phyloP scores from a whole-genome alignment of 2,888 invertebrate genomes.

The Drosophila paucipuncta region DNA sequence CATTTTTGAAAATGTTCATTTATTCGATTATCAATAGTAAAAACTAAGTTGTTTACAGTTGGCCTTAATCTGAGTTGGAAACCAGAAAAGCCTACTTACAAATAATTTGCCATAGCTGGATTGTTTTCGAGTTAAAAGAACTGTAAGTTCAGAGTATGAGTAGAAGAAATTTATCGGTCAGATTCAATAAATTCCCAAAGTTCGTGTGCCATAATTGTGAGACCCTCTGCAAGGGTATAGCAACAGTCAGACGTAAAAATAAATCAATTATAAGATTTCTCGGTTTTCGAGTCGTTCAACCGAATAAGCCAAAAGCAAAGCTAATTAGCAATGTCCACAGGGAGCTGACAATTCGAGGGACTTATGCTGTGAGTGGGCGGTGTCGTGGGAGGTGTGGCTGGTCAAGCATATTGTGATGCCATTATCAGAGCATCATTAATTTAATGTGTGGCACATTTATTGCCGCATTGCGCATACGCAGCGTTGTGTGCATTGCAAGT shows the following conservation, averaged over 20 bases:
- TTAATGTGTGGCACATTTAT: conserved; percentile 75
- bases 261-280: conserved; percentile 62
- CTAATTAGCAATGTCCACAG: conserved; percentile 49
- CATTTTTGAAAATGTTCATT: background rate
- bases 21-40: too few species aligned
- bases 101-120: background rate
- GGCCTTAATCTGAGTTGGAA: background rate
- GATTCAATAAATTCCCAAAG: background rate
- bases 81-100: background rate
- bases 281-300: conserved; percentile 21
- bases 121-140: background rate
- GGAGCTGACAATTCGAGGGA: conserved; percentile 6
- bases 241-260: conserved; percentile 42
- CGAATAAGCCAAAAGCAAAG: conserved; percentile 41
- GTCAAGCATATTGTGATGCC: conserved; percentile 61
- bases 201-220: background rate
- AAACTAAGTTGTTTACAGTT: background rate
- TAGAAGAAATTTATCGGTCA: background rate
- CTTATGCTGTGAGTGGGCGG: background rate
- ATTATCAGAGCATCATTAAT: conserved; percentile 75
- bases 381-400: conserved; percentile 21
- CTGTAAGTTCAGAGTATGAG: background rate
- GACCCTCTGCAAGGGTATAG: background rate
- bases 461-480: conserved; percentile 65
- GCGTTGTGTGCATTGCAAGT: conserved; percentile 31